phyloP scores from a whole-genome alignment of 2,797 vertebrate genomes.

The Neosilurus hyrtlii region DNA sequence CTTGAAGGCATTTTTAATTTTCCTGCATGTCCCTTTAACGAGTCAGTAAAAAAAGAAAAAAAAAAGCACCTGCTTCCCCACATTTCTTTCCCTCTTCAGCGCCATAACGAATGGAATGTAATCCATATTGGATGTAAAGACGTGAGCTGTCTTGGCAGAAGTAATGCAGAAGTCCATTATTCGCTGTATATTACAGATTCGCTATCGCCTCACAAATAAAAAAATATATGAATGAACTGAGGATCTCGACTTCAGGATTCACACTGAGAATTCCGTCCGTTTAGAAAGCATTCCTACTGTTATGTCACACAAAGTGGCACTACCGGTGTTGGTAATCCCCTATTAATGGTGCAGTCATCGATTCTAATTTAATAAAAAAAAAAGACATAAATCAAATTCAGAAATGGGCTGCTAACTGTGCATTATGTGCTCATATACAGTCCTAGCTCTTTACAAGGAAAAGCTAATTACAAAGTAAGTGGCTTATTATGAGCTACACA shows the following conservation, averaged over 20 bases:
- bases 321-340: conserved; percentile 62
- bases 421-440: no score
- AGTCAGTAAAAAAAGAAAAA: no score
- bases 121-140: conserved; percentile 99
- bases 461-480: no score
- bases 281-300: conserved; percentile 73
- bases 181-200: conserved; percentile 77
- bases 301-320: conserved; percentile 65
- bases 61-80: conserved; percentile 57
- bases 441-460: no score
- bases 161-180: conserved; percentile 60
- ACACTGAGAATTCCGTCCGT: conserved; percentile 68
- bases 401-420: no score
- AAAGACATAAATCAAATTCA: no score
- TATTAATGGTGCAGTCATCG: conserved; percentile 34
- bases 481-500: no score
- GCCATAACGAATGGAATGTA: conserved; percentile 80
- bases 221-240: conserved; percentile 28
- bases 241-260: conserved; percentile 55
- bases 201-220: conserved; percentile 42
- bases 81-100: conserved; percentile 54
- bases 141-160: conserved; percentile 61
- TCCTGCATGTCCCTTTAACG: neutral
- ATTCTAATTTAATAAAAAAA: no score
- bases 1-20: no score